These are phyloP conservation scores for Zaprionus taronus DNA, from an alignment of 1,140 invertebrate genomes.

Conservation along the genomic window DNA sequence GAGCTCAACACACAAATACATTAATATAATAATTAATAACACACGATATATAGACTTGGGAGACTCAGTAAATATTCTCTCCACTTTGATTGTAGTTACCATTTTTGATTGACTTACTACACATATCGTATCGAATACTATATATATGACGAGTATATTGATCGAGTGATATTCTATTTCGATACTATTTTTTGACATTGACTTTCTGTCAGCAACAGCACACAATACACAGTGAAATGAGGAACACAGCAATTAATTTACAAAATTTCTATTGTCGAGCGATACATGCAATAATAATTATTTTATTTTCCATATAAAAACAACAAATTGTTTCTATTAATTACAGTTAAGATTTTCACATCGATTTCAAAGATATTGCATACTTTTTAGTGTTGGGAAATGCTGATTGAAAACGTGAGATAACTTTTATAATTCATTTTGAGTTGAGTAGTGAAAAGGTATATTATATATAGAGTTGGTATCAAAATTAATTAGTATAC, in stretches of 20 bases:
- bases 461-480: too few relatives aligned
- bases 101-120: conserved; percentile 37
- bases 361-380: not conserved
- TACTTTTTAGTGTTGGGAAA: conserved; percentile 1
- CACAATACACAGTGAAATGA: not conserved
- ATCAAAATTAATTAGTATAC: too few relatives aligned
- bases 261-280: conserved; percentile 16
- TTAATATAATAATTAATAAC: conserved; percentile 25
- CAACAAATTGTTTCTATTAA: not conserved
- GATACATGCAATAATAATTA: conserved; percentile 13
- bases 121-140: not conserved
- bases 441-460: too few relatives aligned
- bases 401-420: not conserved
- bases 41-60: conserved; percentile 15
- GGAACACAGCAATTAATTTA: conserved; percentile 24
- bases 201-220: not conserved
- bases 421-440: not conserved
- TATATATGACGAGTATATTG: not conserved
- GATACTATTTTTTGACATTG: conserved; percentile 18
- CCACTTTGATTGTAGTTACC: conserved; percentile 10
- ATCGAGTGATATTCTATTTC: conserved; percentile 19
- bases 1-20: conserved; percentile 27
- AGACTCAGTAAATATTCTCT: conserved; percentile 24
- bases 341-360: conserved; percentile 1
- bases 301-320: conserved; percentile 10